Conservation (phyloP, 2,113 vertebrate species). For the Empidonax traillii region DNA sequence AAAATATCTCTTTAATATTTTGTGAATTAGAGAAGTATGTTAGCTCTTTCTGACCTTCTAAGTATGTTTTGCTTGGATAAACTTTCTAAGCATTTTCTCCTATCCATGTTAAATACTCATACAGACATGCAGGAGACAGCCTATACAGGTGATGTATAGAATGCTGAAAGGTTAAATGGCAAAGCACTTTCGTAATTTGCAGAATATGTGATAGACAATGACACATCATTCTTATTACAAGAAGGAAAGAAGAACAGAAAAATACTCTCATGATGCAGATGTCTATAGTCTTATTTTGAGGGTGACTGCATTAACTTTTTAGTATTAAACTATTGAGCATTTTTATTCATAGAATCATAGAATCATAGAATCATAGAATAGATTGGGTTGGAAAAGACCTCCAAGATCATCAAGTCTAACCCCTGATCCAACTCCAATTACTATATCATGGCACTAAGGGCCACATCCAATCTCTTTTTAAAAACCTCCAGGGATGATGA, state of each 20-base stretch:
- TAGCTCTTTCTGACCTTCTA: not conserved
- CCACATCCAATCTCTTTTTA: too few species aligned
- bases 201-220: not conserved
- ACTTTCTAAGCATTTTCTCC: not conserved
- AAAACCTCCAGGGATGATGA: too few species aligned
- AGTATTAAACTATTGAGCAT: not conserved
- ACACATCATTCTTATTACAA: not conserved
- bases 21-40: not conserved
- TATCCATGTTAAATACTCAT: not conserved
- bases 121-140: not conserved
- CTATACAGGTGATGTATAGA: not conserved
- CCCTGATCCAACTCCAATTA: too few species aligned
- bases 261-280: not conserved
- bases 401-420: too few species aligned
- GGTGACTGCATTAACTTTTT: constrained; percentile 4
- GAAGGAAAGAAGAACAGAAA: not conserved
- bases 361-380: too few species aligned
- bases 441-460: too few species aligned
- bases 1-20: not conserved
- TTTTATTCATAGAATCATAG: not conserved
- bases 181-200: not conserved
- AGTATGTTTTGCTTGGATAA: not conserved
- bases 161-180: not conserved
- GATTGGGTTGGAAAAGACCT: too few species aligned
- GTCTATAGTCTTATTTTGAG: not conserved